phyloP scores from a whole-genome alignment of 2,113 vertebrate genomes.

The Plecturocebus donacophilus region DNA sequence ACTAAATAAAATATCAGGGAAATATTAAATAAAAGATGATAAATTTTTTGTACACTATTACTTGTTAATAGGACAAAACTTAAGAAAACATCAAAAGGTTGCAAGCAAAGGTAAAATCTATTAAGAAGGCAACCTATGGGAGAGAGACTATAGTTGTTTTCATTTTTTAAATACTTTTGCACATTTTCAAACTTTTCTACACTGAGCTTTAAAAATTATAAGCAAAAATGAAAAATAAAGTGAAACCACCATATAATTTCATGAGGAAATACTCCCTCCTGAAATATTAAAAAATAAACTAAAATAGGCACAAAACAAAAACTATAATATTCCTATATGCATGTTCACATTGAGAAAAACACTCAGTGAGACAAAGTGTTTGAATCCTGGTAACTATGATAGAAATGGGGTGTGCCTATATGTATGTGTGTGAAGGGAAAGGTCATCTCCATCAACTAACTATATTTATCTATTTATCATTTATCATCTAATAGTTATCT shows the following conservation, averaged over 20 bases:
- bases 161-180: not conserved
- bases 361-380: not conserved
- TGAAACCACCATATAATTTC: not conserved
- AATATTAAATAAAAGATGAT: not conserved
- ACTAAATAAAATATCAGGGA: not conserved
- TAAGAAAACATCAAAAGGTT: not conserved
- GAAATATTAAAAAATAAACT: constrained; percentile 7
- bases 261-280: not conserved
- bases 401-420: not conserved
- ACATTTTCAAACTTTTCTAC: not conserved
- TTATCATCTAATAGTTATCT: not conserved
- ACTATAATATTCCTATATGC: not conserved
- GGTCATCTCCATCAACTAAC: not conserved
- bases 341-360: not conserved
- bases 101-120: not conserved
- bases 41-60: not conserved
- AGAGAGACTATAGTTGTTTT: not conserved
- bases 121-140: not conserved
- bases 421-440: not conserved
- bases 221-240: not conserved
- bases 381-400: not conserved
- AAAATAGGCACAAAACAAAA: not conserved
- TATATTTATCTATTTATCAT: not conserved
- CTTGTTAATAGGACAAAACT: not conserved
- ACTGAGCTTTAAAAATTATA: not conserved